phyloP scores from a whole-genome alignment of 2,113 vertebrate genomes.

The Pao palembangensis region DNA sequence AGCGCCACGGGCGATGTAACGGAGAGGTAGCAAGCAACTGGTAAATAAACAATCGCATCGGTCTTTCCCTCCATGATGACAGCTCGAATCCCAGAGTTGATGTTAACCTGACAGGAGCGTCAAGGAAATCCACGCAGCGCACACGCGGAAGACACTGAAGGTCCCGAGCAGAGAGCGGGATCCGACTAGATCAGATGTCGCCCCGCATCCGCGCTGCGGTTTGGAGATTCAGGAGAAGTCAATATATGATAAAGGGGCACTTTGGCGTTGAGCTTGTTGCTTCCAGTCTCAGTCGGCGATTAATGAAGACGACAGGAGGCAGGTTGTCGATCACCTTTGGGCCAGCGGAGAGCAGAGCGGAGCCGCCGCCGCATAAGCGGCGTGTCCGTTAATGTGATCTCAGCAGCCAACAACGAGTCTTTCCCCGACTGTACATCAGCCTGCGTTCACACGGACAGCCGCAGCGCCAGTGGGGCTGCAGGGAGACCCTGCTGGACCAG shows the following conservation, averaged over 20 bases:
- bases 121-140: constrained; percentile 28
- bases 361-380: constrained; percentile 22
- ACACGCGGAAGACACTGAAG: constrained; percentile 32
- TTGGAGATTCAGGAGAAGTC: constrained; percentile 55
- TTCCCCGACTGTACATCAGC: constrained; percentile 25
- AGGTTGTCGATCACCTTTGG: constrained; percentile 43
- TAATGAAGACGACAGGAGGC: constrained; percentile 54
- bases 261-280: constrained; percentile 38
- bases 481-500: constrained; percentile 27
- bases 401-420: constrained; percentile 11
- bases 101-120: constrained; percentile 58
- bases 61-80: constrained; percentile 28
- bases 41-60: constrained; percentile 61
- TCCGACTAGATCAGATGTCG: constrained; percentile 59
- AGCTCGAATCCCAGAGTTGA: constrained; percentile 47
- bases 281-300: constrained; percentile 44
- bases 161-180: constrained; percentile 35
- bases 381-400: constrained; percentile 25
- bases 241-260: constrained; percentile 66
- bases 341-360: constrained; percentile 15
- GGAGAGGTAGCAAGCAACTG: constrained; percentile 32
- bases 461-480: constrained; percentile 7
- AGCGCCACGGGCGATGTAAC: constrained; percentile 38
- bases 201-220: constrained; percentile 46
- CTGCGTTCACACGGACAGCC: constrained; percentile 2